These are phyloP conservation scores for Drosophila quinaria DNA, from an alignment of 2,888 invertebrate species.

Conservation along the genomic window DNA sequence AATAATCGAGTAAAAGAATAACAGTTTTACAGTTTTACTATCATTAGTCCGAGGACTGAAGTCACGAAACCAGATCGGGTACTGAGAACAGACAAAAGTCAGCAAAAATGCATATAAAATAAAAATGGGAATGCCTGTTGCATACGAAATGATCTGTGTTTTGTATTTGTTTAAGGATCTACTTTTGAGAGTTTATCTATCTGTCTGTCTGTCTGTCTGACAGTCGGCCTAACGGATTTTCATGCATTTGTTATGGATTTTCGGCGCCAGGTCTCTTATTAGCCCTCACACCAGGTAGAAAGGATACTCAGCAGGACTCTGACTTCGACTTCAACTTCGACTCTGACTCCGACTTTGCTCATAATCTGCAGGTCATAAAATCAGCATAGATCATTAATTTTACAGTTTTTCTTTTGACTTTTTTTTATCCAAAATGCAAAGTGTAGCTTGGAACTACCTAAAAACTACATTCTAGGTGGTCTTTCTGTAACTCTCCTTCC, in stretches of 20 bases:
- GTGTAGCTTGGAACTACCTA: slow-evolving; percentile 45
- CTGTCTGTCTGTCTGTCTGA: slow-evolving; percentile 30
- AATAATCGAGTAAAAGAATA: slow-evolving; percentile 52
- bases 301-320: slow-evolving; percentile 60
- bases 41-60: slow-evolving; percentile 62
- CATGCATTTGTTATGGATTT: slow-evolving; percentile 77
- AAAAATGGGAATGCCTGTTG: slow-evolving; percentile 36
- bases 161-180: slow-evolving; percentile 65
- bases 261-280: slow-evolving; percentile 80
- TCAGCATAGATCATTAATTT: slow-evolving; percentile 78
- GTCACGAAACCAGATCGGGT: slow-evolving; percentile 50
- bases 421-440: slow-evolving; percentile 56
- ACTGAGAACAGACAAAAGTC: slow-evolving; percentile 39
- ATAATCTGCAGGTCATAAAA: slow-evolving; percentile 79
- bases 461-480: slow-evolving; percentile 58
- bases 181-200: slow-evolving; percentile 59
- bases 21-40: slow-evolving; percentile 71
- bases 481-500: slow-evolving; percentile 15
- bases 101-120: slow-evolving; percentile 31
- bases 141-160: slow-evolving; percentile 69
- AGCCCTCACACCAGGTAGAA: slow-evolving; percentile 54
- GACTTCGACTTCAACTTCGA: slow-evolving; percentile 21
- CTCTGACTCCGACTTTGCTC: slow-evolving; percentile 39
- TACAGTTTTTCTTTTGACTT: slow-evolving; percentile 59
- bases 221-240: slow-evolving; percentile 79